Percentiles rank a stretch among this genome's conserved stretches.
phyloP scores from a whole-genome alignment of 2,888 invertebrate species.

The Shargacucullia verbasci region DNA sequence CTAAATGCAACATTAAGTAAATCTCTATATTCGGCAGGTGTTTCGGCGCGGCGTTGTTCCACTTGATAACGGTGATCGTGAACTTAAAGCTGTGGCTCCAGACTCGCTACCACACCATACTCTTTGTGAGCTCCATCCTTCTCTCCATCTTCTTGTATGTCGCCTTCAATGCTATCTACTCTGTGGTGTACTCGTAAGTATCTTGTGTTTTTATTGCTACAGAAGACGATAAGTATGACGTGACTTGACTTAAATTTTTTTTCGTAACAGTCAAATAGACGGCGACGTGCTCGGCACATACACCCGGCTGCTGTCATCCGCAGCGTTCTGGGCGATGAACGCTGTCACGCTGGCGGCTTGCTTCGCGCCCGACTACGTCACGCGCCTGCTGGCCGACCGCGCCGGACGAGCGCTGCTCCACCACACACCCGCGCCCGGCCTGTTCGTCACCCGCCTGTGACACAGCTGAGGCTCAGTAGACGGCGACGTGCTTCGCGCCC shows the following conservation, averaged over 20 bases:
- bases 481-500: conserved; percentile 87
- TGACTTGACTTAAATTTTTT: not conserved
- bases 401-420: conserved; percentile 48
- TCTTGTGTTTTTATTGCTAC: conserved; percentile 6
- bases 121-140: conserved; percentile 85
- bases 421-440: conserved; percentile 11
- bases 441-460: conserved; percentile 70
- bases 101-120: conserved; percentile 88
- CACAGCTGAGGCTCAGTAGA: no score
- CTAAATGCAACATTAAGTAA: no score
- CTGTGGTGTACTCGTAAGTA: conserved; percentile 90
- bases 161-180: conserved; percentile 87
- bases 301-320: conserved; percentile 87
- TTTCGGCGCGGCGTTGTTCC: conserved; percentile 90
- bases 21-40: conserved; percentile 68
- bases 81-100: conserved; percentile 91
- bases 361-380: conserved; percentile 88
- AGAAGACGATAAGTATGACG: not conserved
- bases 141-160: conserved; percentile 87
- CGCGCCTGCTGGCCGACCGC: conserved; percentile 68
- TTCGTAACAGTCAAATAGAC: conserved; percentile 73
- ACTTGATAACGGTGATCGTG: conserved; percentile 87
- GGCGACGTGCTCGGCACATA: conserved; percentile 90
- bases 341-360: conserved; percentile 82
- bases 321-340: conserved; percentile 90